Conservation (phyloP, 2,888 invertebrate genomes). For the Melinopterus prodromus region DNA sequence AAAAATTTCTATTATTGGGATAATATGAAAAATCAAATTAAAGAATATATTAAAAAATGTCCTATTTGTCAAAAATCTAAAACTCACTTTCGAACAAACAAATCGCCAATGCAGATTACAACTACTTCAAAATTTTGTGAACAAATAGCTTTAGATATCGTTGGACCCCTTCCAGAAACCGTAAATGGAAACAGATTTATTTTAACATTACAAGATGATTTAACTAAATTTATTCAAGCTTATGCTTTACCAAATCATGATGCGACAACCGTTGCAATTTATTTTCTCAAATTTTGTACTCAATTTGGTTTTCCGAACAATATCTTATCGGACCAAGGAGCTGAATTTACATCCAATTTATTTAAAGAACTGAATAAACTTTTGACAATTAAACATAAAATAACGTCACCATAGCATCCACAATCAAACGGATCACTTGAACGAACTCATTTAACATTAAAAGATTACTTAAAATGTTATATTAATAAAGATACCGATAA, state of each 20-base stretch:
- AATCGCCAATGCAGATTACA: conserved; percentile 42
- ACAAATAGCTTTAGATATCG: conserved; percentile 51
- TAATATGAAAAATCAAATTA: conserved; percentile 48
- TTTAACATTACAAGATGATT: conserved; percentile 53
- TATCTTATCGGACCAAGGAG: conserved; percentile 29
- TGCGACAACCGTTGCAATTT: conserved; percentile 49
- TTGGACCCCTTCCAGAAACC: conserved; percentile 50
- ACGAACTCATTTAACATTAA: conserved; percentile 47
- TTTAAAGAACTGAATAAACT: conserved; percentile 36
- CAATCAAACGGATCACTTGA: conserved; percentile 48
- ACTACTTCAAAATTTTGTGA: conserved; percentile 35
- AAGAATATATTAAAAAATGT: conserved; percentile 46
- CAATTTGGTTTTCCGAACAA: conserved; percentile 31
- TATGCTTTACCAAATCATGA: conserved; percentile 50
- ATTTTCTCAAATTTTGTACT: conserved; percentile 29
- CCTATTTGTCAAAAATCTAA: conserved; percentile 46
- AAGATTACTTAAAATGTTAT: conserved; percentile 42
- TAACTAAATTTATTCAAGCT: conserved; percentile 53
- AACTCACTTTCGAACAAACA: conserved; percentile 33
- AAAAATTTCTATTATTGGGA: conserved; percentile 44
- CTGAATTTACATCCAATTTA: conserved; percentile 32
- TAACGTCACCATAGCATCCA: too few relatives aligned
- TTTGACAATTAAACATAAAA: conserved; percentile 26
- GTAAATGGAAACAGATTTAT: conserved; percentile 51
- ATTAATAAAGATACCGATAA: conserved; percentile 28